Evolutionary conservation across 2,113 vertebrate species (phyloP).

Genomic region (Otus sunia): DNA sequence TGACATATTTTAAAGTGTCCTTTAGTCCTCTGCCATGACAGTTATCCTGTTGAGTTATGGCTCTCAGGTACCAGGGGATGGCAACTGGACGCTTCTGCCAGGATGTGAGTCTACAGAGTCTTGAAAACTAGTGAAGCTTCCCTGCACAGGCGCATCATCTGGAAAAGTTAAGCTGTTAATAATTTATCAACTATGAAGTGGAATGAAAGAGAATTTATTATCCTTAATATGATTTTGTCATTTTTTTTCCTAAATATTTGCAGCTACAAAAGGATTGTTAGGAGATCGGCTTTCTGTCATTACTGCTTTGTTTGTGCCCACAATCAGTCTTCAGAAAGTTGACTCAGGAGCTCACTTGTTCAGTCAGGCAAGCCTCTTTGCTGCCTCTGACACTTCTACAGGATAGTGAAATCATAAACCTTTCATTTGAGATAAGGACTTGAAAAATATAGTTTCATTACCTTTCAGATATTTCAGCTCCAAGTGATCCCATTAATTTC

Average conservation of each 20-base stretch:
- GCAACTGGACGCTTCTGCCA: background rate
- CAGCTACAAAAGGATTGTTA: background rate
- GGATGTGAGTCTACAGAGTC: background rate
- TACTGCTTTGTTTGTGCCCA: background rate
- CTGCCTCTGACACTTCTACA: background rate
- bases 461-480: background rate
- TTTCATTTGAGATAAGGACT: background rate
- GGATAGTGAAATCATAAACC: background rate
- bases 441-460: background rate
- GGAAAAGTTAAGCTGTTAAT: conserved; percentile 34
- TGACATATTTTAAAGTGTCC: conserved; percentile 22
- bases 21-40: background rate
- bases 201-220: conserved; percentile 37
- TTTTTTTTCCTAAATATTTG: background rate
- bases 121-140: conserved; percentile 3
- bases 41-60: conserved; percentile 5
- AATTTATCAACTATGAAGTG: conserved; percentile 29
- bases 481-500: background rate
- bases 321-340: background rate
- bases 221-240: background rate
- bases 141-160: background rate
- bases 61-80: background rate
- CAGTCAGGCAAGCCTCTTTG: background rate
- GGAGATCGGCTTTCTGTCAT: background rate
- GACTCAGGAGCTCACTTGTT: background rate